Percentiles rank a stretch among this genome's conserved stretches.
Conservation (phyloP, 1,140 invertebrate genomes). For the Leptonema lineaticorne region DNA sequence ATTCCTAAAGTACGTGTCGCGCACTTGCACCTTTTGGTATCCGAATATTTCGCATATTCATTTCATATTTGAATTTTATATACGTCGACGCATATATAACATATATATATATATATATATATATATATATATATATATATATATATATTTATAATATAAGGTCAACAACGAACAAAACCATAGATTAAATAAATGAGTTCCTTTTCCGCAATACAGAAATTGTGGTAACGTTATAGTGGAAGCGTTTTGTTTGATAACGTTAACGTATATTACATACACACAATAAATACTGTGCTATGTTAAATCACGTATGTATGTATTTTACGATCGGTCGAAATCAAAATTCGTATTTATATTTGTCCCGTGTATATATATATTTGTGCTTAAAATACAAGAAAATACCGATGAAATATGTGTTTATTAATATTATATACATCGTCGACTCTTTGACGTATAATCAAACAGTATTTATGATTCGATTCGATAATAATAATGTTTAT, state of each 20-base stretch:
- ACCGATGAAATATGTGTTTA: neutral
- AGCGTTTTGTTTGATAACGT: neutral
- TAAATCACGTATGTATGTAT: constrained; percentile 19
- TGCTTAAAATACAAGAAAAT: neutral
- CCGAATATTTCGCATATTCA: no score
- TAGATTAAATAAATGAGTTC: constrained; percentile 3
- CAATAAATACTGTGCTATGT: neutral
- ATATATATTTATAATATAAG: neutral
- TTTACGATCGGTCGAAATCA: constrained; percentile 13
- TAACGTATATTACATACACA: no score
- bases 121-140: neutral
- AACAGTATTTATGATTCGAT: no score
- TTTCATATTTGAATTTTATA: no score
- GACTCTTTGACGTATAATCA: no score
- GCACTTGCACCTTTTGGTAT: no score
- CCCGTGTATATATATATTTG: no score
- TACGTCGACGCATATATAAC: no score
- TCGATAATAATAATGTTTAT: no score
- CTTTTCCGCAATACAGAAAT: neutral
- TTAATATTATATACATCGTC: no score
- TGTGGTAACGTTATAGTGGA: neutral
- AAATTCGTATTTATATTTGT: neutral
- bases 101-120: no score
- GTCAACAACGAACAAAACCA: neutral
- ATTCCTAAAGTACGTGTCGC: no score